Conservation (phyloP, 1,140 invertebrate species). For the Drosophila ercepeae region DNA sequence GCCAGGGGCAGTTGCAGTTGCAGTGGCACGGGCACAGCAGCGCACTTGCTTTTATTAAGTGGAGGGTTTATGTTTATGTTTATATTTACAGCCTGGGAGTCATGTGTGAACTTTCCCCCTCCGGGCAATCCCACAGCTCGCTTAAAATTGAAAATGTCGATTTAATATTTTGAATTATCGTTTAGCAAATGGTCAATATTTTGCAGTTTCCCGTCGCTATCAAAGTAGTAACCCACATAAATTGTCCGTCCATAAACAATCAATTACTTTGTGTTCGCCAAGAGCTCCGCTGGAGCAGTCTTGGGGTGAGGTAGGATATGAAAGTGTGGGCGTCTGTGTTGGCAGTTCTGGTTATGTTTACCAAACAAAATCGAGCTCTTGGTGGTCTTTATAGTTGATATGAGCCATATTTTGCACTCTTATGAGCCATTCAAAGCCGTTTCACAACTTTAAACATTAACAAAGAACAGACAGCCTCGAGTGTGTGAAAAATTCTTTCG, state of each 20-base stretch:
- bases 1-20: conserved; percentile 2
- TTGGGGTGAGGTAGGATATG: conserved; percentile 5
- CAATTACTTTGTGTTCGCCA: conserved; percentile 69
- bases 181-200: conserved; percentile 82
- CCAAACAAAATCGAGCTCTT: conserved; percentile 45
- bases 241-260: conserved; percentile 77
- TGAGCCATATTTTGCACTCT: conserved; percentile 33
- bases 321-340: conserved; percentile 1
- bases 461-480: not conserved
- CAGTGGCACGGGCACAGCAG: conserved; percentile 1
- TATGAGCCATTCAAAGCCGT: conserved; percentile 29
- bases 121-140: conserved; percentile 25
- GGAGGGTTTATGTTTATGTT: conserved; percentile 76
- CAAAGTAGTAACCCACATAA: conserved; percentile 64
- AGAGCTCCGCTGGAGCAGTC: conserved; percentile 4
- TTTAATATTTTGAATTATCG: conserved; percentile 82
- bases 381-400: conserved; percentile 44
- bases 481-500: not conserved
- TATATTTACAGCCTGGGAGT: conserved; percentile 67
- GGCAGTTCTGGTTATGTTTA: conserved; percentile 37
- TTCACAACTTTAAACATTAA: conserved; percentile 25
- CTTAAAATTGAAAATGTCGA: conserved; percentile 79
- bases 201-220: conserved; percentile 18
- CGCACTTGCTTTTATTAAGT: conserved; percentile 72
- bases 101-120: conserved; percentile 24